Evolutionary conservation across 2,888 invertebrate genomes (phyloP).

Genomic region (Agrotis clavis): DNA sequence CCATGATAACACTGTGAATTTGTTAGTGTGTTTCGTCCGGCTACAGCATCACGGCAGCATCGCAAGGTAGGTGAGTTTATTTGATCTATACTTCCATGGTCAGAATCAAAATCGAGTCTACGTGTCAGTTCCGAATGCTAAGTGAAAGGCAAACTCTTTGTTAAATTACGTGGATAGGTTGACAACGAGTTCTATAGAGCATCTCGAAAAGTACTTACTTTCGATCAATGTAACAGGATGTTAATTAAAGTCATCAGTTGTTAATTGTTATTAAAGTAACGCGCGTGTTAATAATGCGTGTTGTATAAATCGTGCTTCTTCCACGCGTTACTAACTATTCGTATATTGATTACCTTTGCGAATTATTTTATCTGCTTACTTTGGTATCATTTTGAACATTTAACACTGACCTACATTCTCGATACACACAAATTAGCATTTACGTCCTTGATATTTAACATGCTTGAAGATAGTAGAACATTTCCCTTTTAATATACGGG

Average conservation of each 20-base stretch:
- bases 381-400: conserved; percentile 53
- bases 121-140: conserved; percentile 88
- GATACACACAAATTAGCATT: conserved; percentile 42
- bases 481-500: conserved; percentile 51
- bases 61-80: conserved; percentile 81
- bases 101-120: conserved; percentile 83
- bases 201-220: conserved; percentile 60
- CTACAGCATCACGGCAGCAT: conserved; percentile 73
- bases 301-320: conserved; percentile 40
- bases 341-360: conserved; percentile 43
- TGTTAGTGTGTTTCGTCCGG: conserved; percentile 74
- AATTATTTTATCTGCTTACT: conserved; percentile 45
- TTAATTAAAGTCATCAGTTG: conserved; percentile 34
- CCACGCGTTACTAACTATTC: conserved; percentile 30
- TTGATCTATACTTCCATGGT: conserved; percentile 70
- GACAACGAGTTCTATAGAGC: conserved; percentile 74
- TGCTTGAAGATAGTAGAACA: conserved; percentile 37
- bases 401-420: conserved; percentile 62
- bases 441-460: conserved; percentile 68
- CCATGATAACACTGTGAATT: conserved; percentile 82
- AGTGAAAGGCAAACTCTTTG: conserved; percentile 90
- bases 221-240: conserved; percentile 49
- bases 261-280: conserved; percentile 37
- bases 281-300: conserved; percentile 35
- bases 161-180: conserved; percentile 82